phyloP scores from a whole-genome alignment of 2,113 vertebrate species.

The Bos javanicus region DNA sequence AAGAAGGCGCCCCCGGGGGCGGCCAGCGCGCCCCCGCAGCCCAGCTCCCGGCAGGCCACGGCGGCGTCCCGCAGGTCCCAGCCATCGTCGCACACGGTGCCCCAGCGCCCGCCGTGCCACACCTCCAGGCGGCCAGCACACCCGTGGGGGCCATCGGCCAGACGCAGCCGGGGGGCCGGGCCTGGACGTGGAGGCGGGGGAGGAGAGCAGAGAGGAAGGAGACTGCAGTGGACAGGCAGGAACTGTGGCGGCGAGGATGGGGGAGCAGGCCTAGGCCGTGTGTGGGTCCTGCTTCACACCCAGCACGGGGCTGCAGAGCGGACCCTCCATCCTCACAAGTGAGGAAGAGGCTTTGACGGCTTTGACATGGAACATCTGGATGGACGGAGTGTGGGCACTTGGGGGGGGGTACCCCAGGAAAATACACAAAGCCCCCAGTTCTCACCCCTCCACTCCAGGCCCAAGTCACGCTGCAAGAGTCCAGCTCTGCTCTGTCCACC shows the following conservation, averaged over 20 bases:
- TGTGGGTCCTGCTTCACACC: neutral
- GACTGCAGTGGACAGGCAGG: neutral
- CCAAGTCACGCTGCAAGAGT: neutral
- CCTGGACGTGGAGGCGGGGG: neutral
- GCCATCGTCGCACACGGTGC: conserved; percentile 69
- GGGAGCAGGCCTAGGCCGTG: accelerated
- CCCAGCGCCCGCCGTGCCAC: conserved; percentile 67
- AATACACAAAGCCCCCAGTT: accelerated
- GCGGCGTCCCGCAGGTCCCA: conserved; percentile 68
- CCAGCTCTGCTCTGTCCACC: accelerated
- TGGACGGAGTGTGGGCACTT: accelerated
- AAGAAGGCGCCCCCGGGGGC: conserved; percentile 76
- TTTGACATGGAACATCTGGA: accelerated
- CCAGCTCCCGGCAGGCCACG: conserved; percentile 75
- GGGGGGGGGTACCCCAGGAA: accelerated
- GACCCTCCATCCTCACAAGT: neutral
- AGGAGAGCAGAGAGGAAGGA: neutral
- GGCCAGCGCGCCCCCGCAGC: conserved; percentile 57
- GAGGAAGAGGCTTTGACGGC: neutral
- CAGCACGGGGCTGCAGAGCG: accelerated
- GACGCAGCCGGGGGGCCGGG: conserved; percentile 58
- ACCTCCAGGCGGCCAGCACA: conserved; percentile 76
- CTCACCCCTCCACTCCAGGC: accelerated
- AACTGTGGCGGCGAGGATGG: neutral
- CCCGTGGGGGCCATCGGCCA: conserved; percentile 52